Conservation (phyloP, 2,888 invertebrate species). For the Amphipoea oculea region DNA sequence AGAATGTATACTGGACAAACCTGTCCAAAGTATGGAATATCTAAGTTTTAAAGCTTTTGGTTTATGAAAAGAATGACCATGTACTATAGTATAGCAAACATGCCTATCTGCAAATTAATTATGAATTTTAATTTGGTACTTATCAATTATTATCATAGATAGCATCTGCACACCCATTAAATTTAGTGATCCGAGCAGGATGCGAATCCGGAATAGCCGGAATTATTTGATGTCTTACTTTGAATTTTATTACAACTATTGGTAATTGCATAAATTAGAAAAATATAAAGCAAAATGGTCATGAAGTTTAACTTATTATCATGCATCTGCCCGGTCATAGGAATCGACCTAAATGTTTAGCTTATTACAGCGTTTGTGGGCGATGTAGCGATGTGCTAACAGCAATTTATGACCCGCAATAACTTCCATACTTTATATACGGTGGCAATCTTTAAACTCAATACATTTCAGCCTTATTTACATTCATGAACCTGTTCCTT, state of each 20-base stretch:
- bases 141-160: not conserved
- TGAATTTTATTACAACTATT: not conserved
- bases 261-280: not conserved
- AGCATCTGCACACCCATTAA: not conserved
- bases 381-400: conserved; percentile 39
- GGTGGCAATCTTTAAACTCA: conserved; percentile 24
- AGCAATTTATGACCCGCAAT: conserved; percentile 28
- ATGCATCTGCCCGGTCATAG: conserved; percentile 10
- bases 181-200: not conserved
- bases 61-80: not conserved
- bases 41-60: not conserved
- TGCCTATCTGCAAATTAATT: not conserved
- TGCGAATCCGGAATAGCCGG: not conserved
- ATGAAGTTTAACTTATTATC: conserved; percentile 27
- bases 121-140: not conserved
- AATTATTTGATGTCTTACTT: not conserved
- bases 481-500: conserved; percentile 32
- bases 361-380: conserved; percentile 31
- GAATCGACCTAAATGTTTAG: conserved; percentile 40
- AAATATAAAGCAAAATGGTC: not conserved
- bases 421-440: conserved; percentile 27
- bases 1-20: conserved; percentile 2
- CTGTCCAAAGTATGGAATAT: not conserved
- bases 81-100: too few relatives aligned
- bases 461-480: conserved; percentile 38